Base-by-base conservation (phyloP, 1,140 invertebrate genomes). In the Zophobas atratus region DNA sequence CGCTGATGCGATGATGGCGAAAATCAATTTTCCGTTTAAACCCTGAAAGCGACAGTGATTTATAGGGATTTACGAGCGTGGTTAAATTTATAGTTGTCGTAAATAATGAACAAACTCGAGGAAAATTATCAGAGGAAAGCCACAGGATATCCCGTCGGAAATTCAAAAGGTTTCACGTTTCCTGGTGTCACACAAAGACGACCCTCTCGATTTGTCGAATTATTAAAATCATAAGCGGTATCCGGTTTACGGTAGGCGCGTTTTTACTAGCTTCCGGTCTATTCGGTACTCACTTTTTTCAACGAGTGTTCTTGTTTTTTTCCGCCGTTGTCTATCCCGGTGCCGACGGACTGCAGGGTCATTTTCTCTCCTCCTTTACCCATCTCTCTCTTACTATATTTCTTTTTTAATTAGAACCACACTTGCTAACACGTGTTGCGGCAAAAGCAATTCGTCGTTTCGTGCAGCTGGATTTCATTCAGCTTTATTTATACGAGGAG, bases 1-100 rank as follows among this genome's bases (percentile, higher is more conserved):
- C 1, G 93, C 94, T 5, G 94, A 93, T 0, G 94, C 92, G 1
- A 90, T 86, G 53, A 96, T 93, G 3, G 94, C 93, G 83, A 95
- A 93, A 1, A 91, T 88, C 79, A 96, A 86, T 51, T 75, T 75
- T 2, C 77, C 71, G 36, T 55, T 75, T 32, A 75, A 56, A 36
- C 72, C 72, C 60, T 67, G 39, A 67, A 67, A 67, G 39, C 38
- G 20, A 57, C 34, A 20, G 89, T 88, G 20, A 67, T 67, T 67
- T 67, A 67, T 33, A 4, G 6, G 3, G 43, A 46, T 46, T 46
- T 46, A 46, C 20, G 20, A 20, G 20, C 20, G 20, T 20, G 20
- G 20, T 20, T 20, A 20, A 20, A 20, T 20, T 20, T 20, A 20
- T 20, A 20, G 20, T 20, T 20, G 20, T 20, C 20, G 20, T 20